Evolutionary conservation across 35 echinoderm and acorn worm species (phyloP), one percentile per base, ranked within the genome.

Genomic region (Anneissia japonica): DNA sequence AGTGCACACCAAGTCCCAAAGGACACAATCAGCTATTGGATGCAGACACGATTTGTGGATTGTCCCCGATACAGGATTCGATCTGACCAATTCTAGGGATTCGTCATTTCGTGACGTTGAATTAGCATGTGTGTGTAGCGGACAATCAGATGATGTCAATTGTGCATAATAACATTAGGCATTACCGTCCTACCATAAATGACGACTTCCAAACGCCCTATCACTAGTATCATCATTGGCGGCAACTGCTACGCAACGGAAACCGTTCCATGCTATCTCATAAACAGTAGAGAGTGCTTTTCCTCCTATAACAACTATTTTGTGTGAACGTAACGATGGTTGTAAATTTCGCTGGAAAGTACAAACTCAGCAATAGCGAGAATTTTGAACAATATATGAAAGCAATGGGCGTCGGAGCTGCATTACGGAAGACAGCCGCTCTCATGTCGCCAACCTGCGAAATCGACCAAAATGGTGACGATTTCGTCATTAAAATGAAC

Each of bases 321-420:
- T 14, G 40, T n/a, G n/a, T 43, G 40, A 43, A 43, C 4, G 40
- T 43, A 43, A 64, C 51, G 26, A 64, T 64, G 51, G 51, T 64
- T 64, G 51, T 64, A 19, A 82, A 90, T 45, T 83, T 99, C 30
- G 79, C 81, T 30, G 96, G 96, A 29, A 99, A 86, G 34, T 99
- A 92, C 92, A 94, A 94, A 56, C 82, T 99, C 16, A 84, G 86
- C 77, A 89, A 87, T 28, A 99, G 96, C 39, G 96, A 99, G 36
- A 94, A 94, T 36, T 99, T 99, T 77, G 96, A 99, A 74, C 92
- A 99, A 23, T 99, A 99, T 55, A 86, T 99, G 89, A 88, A 91
- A 38, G 85, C 87, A 23, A 86, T 99, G 92, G 96, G 92, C 19
- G 96, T 99, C 34, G 91, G 80, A 33, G 32, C 88, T 10, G 92